phyloP scores from a whole-genome alignment of 2,888 invertebrate species.

The Pyralis farinalis region DNA sequence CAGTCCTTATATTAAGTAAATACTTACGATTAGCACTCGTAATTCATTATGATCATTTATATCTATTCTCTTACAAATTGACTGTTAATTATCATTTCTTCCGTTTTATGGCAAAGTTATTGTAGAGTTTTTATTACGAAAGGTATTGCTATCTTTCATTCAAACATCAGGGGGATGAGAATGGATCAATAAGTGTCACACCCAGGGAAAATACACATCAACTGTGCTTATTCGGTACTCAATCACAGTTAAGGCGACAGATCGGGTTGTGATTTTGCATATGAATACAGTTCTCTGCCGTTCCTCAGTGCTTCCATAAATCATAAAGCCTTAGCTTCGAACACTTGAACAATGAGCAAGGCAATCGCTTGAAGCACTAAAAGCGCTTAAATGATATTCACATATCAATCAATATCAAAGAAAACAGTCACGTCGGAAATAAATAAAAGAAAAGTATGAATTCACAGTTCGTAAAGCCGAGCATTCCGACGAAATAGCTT shows the following conservation, averaged over 20 bases:
- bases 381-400: neutral
- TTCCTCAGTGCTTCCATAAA: slow-evolving; percentile 5
- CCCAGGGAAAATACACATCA: slow-evolving; percentile 1
- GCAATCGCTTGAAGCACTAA: neutral
- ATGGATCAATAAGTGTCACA: neutral
- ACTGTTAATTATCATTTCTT: too few species aligned
- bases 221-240: slow-evolving; percentile 8
- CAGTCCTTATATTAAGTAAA: too few species aligned
- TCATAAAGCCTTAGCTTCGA: slow-evolving; percentile 7
- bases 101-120: too few species aligned
- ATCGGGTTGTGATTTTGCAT: slow-evolving; percentile 9
- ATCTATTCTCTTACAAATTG: too few species aligned
- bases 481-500: slow-evolving; percentile 46
- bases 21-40: too few species aligned
- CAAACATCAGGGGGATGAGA: too few species aligned
- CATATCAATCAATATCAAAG: slow-evolving; percentile 15
- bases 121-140: too few species aligned
- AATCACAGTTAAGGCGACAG: slow-evolving; percentile 8
- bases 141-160: too few species aligned
- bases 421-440: slow-evolving; percentile 20
- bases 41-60: too few species aligned
- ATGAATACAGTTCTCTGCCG: slow-evolving; percentile 6
- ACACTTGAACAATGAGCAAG: slow-evolving; percentile 1
- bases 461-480: slow-evolving; percentile 54
- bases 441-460: slow-evolving; percentile 28